Evolutionary conservation across 2,888 invertebrate species (phyloP).

Genomic region (Eledone cirrhosa): DNA sequence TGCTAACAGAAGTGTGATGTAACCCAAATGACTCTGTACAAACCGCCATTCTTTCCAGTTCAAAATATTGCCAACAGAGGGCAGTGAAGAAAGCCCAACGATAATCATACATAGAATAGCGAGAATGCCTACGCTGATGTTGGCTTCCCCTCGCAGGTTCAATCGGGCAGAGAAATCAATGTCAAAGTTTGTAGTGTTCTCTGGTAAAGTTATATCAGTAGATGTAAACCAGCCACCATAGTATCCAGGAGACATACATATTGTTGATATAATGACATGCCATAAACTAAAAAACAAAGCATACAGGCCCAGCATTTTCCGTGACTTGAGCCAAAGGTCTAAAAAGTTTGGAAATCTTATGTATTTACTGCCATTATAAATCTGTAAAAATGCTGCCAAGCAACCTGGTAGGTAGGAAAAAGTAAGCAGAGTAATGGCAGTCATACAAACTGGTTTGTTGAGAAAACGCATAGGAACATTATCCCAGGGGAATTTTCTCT

Average conservation of each 20-base stretch:
- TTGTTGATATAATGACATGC: slow-evolving; percentile 53
- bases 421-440: slow-evolving; percentile 56
- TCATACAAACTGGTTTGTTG: slow-evolving; percentile 59
- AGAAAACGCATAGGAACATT: slow-evolving; percentile 49
- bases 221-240: neutral
- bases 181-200: neutral
- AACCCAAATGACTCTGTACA: slow-evolving; percentile 55
- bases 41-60: slow-evolving; percentile 61
- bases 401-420: slow-evolving; percentile 57
- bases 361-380: slow-evolving; percentile 44
- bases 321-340: slow-evolving; percentile 51
- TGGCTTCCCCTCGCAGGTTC: slow-evolving; percentile 13
- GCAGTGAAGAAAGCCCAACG: slow-evolving; percentile 51
- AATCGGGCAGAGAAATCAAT: neutral
- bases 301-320: slow-evolving; percentile 57
- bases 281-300: slow-evolving; percentile 47
- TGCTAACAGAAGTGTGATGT: slow-evolving; percentile 46
- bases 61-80: slow-evolving; percentile 50
- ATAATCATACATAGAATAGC: slow-evolving; percentile 50
- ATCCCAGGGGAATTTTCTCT: neutral
- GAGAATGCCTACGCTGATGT: slow-evolving; percentile 41
- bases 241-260: slow-evolving; percentile 20
- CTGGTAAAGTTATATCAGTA: neutral
- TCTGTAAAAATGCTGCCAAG: slow-evolving; percentile 47
- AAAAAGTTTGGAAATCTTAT: slow-evolving; percentile 53